A percentile compares a stretch with the other conserved stretches of the same genome.
Evolutionary conservation across 2,113 vertebrate genomes (phyloP).

Genomic region (Neotoma lepida): DNA sequence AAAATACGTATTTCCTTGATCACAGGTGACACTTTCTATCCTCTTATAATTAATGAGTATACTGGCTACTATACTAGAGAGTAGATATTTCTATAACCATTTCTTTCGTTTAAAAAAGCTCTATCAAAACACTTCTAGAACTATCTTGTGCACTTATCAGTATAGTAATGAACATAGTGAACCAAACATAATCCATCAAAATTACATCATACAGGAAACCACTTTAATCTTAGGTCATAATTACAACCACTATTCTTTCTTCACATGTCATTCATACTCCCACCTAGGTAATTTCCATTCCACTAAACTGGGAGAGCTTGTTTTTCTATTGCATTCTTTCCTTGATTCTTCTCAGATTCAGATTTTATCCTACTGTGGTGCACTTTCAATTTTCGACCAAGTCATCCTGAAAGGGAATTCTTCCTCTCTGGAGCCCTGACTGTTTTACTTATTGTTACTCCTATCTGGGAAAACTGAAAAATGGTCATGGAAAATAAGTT

Average conservation of each 20-base stretch:
- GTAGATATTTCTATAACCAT: neutral
- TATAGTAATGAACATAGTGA: neutral
- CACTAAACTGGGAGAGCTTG: neutral
- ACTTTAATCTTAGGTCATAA: neutral
- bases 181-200: neutral
- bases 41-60: neutral
- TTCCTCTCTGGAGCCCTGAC: neutral
- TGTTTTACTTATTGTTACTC: neutral
- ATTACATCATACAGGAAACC: neutral
- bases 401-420: neutral
- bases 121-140: neutral
- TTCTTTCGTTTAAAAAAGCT: neutral
- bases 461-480: neutral
- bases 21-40: neutral
- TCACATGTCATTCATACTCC: neutral
- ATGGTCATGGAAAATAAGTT: neutral
- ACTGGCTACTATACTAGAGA: neutral
- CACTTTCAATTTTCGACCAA: neutral
- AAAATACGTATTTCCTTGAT: slow-evolving; percentile 11
- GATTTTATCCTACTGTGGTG: neutral
- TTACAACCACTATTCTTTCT: neutral
- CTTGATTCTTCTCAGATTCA: neutral
- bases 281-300: neutral
- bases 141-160: neutral
- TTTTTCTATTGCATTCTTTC: neutral